Evolutionary conservation across 2,888 invertebrate species (phyloP).

Genomic region (Philaethria dido): DNA sequence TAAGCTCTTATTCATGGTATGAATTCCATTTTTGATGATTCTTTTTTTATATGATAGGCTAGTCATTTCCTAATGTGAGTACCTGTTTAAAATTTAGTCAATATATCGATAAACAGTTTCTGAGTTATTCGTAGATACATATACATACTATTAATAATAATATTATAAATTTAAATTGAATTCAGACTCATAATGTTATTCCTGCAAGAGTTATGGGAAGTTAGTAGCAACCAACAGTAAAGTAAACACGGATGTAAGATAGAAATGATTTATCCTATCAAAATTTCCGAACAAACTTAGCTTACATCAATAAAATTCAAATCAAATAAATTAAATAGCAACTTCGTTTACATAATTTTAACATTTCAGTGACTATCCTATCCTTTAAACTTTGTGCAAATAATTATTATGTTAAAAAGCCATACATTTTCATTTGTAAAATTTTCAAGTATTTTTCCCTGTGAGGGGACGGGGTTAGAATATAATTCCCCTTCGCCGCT

Average conservation of each 20-base stretch:
- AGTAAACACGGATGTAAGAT: constrained; percentile 26
- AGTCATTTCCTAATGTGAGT: no score
- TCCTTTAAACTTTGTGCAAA: constrained; percentile 2
- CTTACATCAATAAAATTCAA: constrained; percentile 34
- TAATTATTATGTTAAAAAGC: not conserved
- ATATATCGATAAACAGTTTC: no score
- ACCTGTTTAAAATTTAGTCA: no score
- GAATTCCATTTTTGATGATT: no score
- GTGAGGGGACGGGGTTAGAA: no score
- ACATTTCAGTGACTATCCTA: not conserved
- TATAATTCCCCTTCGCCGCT: no score
- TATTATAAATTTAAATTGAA: not conserved
- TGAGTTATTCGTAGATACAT: no score
- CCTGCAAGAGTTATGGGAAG: constrained; percentile 12
- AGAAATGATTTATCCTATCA: constrained; percentile 28
- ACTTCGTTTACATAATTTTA: constrained; percentile 3
- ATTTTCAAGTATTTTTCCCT: no score
- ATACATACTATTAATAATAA: not conserved
- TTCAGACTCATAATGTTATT: not conserved
- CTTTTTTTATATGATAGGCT: no score
- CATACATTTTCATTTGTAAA: not conserved
- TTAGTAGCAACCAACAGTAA: constrained; percentile 17
- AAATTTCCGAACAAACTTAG: constrained; percentile 27
- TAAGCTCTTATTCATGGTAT: no score
- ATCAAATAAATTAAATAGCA: constrained; percentile 30